Evolutionary conservation across 2,888 invertebrate genomes (phyloP), one percentile per base, ranked within the genome.

Genomic region (Scrobipalpa atriplicella): DNA sequence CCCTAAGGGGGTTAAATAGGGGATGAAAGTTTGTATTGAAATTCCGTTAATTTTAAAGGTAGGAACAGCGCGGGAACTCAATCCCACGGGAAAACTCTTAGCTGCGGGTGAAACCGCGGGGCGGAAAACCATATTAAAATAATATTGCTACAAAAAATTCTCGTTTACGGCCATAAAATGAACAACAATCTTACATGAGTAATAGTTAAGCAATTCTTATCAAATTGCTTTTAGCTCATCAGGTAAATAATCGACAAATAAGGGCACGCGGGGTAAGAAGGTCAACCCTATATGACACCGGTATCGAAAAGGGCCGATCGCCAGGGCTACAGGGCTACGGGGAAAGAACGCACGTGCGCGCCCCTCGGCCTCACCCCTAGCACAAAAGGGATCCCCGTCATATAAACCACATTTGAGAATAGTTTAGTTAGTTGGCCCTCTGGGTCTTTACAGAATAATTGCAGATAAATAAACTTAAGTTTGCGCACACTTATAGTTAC

Each of bases 401-500:
- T 82, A 64, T 81, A 77, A 78, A 84, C 83, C 79, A 73, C 86
- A 86, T 80, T 88, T 77, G 87, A 85, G 79, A 86, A 83, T 81
- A 79, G 80, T 81, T 84, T 77, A 75, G 76, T 73, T 77, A 78
- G 78, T 74, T 77, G 74, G 75, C 83, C 85, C 72, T 70, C 69
- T 76, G 72, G 74, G 77, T 80, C 79, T 80, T 82, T 73, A 75
- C 77, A 77, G 75, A 83, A 83, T 88, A 87, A 89, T 89, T 85
- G 84, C 82, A 75, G 84, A 86, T 87, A 89, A 90, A 90, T 90
- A 90, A 86, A 87, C 85, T 82, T 82, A 82, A 83, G 75, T 78
- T 75, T 74, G 69, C 72, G 69, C 76, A 67, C 66, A 73, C 73
- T 75, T 73, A 70, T 74, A 74, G 72, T 7, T 62, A 70, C 69